Conservation (phyloP, 2,113 vertebrate species). For the Microtus oregoni region DNA sequence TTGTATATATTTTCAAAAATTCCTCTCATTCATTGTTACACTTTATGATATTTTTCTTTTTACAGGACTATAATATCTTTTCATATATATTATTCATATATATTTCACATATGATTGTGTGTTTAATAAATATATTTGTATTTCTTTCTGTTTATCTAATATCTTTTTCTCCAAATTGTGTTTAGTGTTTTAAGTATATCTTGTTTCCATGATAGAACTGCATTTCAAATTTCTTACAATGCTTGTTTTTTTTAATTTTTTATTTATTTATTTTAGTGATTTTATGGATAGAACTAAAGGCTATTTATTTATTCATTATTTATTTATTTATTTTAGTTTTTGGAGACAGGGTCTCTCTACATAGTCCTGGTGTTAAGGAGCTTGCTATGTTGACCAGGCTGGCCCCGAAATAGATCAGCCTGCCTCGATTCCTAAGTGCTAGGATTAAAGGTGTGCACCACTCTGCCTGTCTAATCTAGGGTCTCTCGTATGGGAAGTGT, state of each 20-base stretch:
- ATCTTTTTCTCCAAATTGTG: not conserved
- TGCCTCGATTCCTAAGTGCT: not conserved
- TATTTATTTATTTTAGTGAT: not conserved
- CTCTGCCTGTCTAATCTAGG: not conserved
- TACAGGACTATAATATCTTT: not conserved
- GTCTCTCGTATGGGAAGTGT: not conserved
- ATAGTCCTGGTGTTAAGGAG: too few species aligned
- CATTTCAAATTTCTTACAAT: not conserved
- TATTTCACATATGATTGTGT: not conserved
- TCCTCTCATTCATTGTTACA: not conserved
- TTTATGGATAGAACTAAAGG: not conserved
- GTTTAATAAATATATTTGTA: slow-evolving; percentile 13
- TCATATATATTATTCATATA: not conserved
- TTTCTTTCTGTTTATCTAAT: not conserved
- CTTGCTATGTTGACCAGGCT: not conserved
- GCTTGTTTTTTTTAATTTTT: slow-evolving; percentile 1
- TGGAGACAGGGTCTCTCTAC: not conserved
- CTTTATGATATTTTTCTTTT: slow-evolving; percentile 4
- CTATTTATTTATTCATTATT: too few species aligned
- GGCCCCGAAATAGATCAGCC: not conserved
- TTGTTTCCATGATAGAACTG: not conserved
- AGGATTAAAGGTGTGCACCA: not conserved
- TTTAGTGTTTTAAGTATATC: slow-evolving; percentile 13
- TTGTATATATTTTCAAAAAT: not conserved
- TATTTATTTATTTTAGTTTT: not conserved